Evolutionary conservation across 2,797 vertebrate species (phyloP), one percentile per base, ranked within the genome.

Genomic region (Somateria mollissima): DNA sequence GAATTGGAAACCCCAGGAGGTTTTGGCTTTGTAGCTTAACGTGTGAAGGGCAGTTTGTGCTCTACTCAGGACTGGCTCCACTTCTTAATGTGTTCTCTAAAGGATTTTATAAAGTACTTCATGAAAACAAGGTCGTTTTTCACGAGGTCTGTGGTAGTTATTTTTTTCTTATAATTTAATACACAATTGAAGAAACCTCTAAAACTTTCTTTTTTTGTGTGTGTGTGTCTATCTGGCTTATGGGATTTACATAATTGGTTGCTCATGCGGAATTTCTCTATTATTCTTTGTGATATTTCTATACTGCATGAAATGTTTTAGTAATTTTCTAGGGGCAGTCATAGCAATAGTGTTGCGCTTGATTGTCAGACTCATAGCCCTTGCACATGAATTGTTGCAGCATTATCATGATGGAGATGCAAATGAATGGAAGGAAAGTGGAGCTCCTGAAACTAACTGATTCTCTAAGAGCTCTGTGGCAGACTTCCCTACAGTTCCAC

Each of bases 191-290:
- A 89, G 77, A 94, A 94, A 84, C n/a, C 74, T 96, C 74, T 66
- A 81, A 96, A 85, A 90, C 90, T 70, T 90, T 84, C 89, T 95
- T 94, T 95, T 94, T 77, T 4, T 47, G 9, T 47, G 47, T 45
- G 49, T 14, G 49, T 51, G 49, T 71, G 30, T 95, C 91, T 93
- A 11, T 82, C 61, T 92, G 84, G 25, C 51, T 94, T 90, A 93
- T n/a, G 49, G 79, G 67, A 94, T 97, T 97, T 96, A 71, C 78
- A 93, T 94, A 97, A 96, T 92, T 87, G 89, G 86, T 92, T 97
- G 84, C 88, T 97, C 41, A 34, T 36, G 78, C 53, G 57, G 80
- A 32, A 47, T 94, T 96, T 96, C 61, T 72, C 41, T 87, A 53
- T 95, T 92, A 90, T 88, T 97, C 76, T 91, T 91, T 91, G 80